These are phyloP conservation scores for Caenorhabditis becei DNA, from an alignment of 2,888 invertebrate species.

Conservation along the genomic window DNA sequence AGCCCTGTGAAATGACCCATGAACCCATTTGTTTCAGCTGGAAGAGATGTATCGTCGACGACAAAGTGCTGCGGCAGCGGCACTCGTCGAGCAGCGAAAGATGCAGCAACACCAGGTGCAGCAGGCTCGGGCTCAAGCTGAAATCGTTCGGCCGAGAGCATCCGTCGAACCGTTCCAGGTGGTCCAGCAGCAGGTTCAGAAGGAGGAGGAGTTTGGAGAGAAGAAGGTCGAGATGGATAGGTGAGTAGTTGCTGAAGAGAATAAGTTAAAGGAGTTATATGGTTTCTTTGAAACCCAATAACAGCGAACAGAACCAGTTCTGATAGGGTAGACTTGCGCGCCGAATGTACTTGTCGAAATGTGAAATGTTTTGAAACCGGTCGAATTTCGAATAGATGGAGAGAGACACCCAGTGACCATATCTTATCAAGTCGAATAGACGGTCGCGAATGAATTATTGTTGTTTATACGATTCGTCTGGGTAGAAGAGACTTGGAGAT, in stretches of 20 bases:
- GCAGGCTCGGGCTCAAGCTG: constrained; percentile 21
- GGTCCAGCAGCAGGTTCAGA: constrained; percentile 28
- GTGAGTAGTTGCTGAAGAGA: constrained; percentile 1
- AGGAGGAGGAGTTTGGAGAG: constrained; percentile 24
- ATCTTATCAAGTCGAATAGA: constrained; percentile 30
- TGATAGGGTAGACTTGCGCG: background rate
- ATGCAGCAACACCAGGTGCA: constrained; percentile 68
- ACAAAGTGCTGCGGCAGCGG: constrained; percentile 86
- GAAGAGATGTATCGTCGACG: constrained; percentile 89
- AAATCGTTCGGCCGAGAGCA: constrained; percentile 75
- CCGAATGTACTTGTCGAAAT: constrained; percentile 16
- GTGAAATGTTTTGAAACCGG: constrained; percentile 38
- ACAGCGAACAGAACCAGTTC: background rate
- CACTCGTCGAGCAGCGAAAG: constrained; percentile 85
- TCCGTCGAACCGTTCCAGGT: constrained; percentile 81
- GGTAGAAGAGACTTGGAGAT: background rate
- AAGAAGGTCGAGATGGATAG: constrained; percentile 23
- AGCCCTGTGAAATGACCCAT: background rate
- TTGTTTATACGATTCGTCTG: constrained; percentile 20
- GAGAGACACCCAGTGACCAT: background rate
- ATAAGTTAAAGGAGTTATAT: constrained; percentile 11
- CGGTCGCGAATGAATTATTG: constrained; percentile 20
- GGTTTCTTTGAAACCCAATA: constrained; percentile 35
- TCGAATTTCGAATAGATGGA: background rate
- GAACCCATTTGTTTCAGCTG: constrained; percentile 85